Base-by-base conservation (phyloP, 2,797 vertebrate genomes). In the Champsocephalus gunnari region DNA sequence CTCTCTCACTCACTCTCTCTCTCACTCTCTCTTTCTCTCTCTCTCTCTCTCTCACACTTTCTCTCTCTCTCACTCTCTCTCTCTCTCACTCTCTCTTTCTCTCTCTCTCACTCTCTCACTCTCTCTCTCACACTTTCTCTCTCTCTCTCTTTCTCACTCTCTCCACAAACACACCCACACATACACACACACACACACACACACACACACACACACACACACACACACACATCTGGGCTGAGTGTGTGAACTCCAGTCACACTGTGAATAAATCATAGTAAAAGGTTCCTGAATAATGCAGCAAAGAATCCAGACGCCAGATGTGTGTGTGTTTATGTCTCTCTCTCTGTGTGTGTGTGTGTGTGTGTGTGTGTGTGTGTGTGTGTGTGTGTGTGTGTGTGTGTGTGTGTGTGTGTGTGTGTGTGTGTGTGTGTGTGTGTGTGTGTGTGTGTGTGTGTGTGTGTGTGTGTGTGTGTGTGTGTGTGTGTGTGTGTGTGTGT, bases 191-290 rank as follows among this genome's bases (percentile, higher is more conserved):
- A 19, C 50, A 34, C 63, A 54, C 57, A 66, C 71, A 65, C 58
- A 69, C 62, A 66, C 50, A 78, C 71, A 63, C 50, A 61, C 60
- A 67, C 54, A 74, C 56, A 79, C 65, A 66, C 54, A 62, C 12
- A 21, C 21, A 21, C 2, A 21, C 21, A 21, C 21, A 21, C 2
- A 76, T 59, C 57, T 72, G 68, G 62, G 58, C 77, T 77, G 74
- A 82, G 77, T 77, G 82, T 83, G 84, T 83, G 66, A 80, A 67
- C 78, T 82, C 53, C 66, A 79, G 84, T 85, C 78, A 83, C 69
- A 59, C 71, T 77, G 84, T 89, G 80, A 91, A 91, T 92, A 88
- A 92, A 89, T 92, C 88, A 92, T 92, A 90, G 81, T 90, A 88
- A 91, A 92, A 92, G 91, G 84, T 79, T 89, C 6, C 43, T 90